phyloP scores from a whole-genome alignment of 1,140 invertebrate genomes.

The Euborellia annulipes region DNA sequence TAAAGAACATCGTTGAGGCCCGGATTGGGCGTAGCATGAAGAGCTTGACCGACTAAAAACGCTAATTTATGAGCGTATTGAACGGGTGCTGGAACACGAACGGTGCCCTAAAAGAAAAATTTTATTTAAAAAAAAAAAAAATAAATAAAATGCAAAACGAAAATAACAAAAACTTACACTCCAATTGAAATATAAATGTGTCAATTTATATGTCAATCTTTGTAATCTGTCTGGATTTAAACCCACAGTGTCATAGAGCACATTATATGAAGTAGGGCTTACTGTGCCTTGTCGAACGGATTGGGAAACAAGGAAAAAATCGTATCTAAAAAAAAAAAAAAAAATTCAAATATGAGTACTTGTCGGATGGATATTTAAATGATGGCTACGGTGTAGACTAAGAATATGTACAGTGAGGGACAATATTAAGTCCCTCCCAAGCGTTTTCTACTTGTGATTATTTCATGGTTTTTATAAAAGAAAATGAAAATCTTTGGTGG shows the following conservation, averaged over 20 bases:
- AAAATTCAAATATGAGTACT: too few relatives aligned
- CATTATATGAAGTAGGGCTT: slow-evolving; percentile 62
- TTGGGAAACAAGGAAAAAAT: slow-evolving; percentile 70
- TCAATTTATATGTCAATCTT: slow-evolving; percentile 58
- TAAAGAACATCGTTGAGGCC: slow-evolving; percentile 1
- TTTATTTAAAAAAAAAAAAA: too few relatives aligned
- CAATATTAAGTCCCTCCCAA: too few relatives aligned
- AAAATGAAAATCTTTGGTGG: too few relatives aligned
- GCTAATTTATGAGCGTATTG: slow-evolving; percentile 79
- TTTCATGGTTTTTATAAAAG: too few relatives aligned
- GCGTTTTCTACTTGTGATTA: too few relatives aligned
- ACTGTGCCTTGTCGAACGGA: slow-evolving; percentile 63
- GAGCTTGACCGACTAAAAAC: slow-evolving; percentile 53
- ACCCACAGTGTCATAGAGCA: slow-evolving; percentile 46
- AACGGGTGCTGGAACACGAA: slow-evolving; percentile 69
- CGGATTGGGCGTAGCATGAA: slow-evolving; percentile 38
- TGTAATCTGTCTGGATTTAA: slow-evolving; percentile 51
- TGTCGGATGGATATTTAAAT: too few relatives aligned
- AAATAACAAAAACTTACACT: slow-evolving; percentile 24
- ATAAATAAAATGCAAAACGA: too few relatives aligned
- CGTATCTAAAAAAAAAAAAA: slow-evolving; percentile 50
- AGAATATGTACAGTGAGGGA: too few relatives aligned
- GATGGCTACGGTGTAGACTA: too few relatives aligned
- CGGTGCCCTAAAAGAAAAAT: slow-evolving; percentile 37
- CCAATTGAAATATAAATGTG: slow-evolving; percentile 75